Evolutionary conservation across 1,140 invertebrate genomes (phyloP).

Genomic region (Stratiolaelaps scimitus): DNA sequence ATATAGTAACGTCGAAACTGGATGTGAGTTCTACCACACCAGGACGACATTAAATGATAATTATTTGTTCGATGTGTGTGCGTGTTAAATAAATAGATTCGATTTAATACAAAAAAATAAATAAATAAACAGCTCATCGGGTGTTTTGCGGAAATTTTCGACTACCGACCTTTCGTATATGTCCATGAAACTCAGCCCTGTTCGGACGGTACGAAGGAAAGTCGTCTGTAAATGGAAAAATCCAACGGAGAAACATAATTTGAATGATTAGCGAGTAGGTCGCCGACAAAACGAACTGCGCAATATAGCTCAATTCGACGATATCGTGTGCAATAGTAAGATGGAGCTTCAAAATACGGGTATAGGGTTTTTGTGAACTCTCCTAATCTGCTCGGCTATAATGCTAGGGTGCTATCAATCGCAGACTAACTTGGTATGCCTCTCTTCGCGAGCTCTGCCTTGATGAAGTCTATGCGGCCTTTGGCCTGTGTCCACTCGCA

Average conservation of each 20-base stretch:
- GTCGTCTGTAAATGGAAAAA: background rate
- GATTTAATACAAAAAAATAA: too few relatives aligned
- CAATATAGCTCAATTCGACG: too few relatives aligned
- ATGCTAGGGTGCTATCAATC: constrained; percentile 29
- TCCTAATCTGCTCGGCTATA: background rate
- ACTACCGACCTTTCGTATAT: constrained; percentile 13
- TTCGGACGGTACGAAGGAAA: constrained; percentile 12
- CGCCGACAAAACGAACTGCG: background rate
- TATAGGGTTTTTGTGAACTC: background rate
- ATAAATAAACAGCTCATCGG: too few relatives aligned
- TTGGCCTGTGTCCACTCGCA: constrained; percentile 11
- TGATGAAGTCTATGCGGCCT: constrained; percentile 24
- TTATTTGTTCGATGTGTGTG: too few relatives aligned
- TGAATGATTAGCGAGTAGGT: too few relatives aligned
- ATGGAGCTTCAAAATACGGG: constrained; percentile 2
- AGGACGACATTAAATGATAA: too few relatives aligned
- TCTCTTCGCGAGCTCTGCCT: constrained; percentile 9
- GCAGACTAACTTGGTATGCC: constrained; percentile 9
- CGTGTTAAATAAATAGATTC: too few relatives aligned
- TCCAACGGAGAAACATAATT: too few relatives aligned
- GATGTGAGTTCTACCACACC: too few relatives aligned
- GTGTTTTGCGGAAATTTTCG: too few relatives aligned
- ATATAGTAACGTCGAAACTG: too few relatives aligned
- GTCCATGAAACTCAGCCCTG: constrained; percentile 6
- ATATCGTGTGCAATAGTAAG: background rate